phyloP scores from a whole-genome alignment of 2,113 vertebrate species.

The Mesocricetus auratus region DNA sequence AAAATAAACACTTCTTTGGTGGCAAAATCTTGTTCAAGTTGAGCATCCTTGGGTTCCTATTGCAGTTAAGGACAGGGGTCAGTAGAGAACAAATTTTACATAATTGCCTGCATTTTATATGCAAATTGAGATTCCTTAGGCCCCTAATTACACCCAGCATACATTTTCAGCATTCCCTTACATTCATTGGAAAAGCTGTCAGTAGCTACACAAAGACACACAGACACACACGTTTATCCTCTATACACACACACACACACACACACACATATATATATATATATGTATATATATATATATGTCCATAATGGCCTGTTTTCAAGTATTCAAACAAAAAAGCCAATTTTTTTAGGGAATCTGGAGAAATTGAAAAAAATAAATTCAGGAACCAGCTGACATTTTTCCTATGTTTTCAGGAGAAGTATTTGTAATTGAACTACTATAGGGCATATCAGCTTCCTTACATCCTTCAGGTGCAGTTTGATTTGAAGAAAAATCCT shows the following conservation, averaged over 20 bases:
- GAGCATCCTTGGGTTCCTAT: too few species aligned
- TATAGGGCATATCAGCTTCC: not conserved
- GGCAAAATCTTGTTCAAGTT: not conserved
- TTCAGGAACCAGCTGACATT: not conserved
- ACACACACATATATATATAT: too few species aligned
- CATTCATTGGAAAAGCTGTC: not conserved
- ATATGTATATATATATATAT: too few species aligned
- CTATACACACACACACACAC: too few species aligned
- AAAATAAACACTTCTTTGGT: not conserved
- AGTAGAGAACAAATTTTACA: not conserved
- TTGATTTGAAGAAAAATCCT: slow-evolving; percentile 24
- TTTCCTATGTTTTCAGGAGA: not conserved
- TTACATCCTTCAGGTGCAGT: not conserved
- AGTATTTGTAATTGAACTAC: not conserved
- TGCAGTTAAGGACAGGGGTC: not conserved
- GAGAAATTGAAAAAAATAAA: not conserved
- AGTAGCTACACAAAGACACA: not conserved
- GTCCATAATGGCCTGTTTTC: too few species aligned
- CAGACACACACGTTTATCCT: too few species aligned
- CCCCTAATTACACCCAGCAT: not conserved
- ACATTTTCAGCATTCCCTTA: not conserved
- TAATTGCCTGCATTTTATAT: not conserved
- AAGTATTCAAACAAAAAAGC: not conserved
- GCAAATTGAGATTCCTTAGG: not conserved
- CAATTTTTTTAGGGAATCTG: not conserved